Conservation (phyloP, 1,140 invertebrate genomes). For the Saccostrea echinata region DNA sequence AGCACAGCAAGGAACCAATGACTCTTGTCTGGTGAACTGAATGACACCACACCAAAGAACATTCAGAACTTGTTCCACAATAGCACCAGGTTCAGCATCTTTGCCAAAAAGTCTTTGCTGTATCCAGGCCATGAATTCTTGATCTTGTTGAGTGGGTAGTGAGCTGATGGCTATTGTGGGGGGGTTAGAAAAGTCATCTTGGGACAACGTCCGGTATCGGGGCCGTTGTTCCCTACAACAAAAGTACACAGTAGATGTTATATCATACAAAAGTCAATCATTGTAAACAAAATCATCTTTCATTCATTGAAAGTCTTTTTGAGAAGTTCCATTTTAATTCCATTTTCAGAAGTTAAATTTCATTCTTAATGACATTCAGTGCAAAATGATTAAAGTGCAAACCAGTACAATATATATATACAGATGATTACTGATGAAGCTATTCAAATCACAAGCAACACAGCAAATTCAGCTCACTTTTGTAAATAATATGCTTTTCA, state of each 20-base stretch:
- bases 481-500: not conserved
- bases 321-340: no score
- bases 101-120: conserved; percentile 63
- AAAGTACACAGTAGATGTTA: not conserved
- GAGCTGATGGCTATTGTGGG: conserved; percentile 13
- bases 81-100: conserved; percentile 27
- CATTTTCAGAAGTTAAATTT: not conserved
- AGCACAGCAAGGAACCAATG: conserved; percentile 69
- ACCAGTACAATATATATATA: conserved; percentile 8
- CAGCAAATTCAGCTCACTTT: not conserved
- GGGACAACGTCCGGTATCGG: conserved; percentile 29
- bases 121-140: conserved; percentile 65
- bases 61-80: conserved; percentile 63
- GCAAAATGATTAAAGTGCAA: not conserved
- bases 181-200: not conserved
- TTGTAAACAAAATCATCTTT: no score
- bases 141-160: conserved; percentile 61
- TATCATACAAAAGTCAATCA: no score
- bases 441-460: not conserved
- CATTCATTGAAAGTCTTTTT: no score
- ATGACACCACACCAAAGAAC: conserved; percentile 75
- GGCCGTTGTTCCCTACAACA: conserved; percentile 8
- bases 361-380: not conserved
- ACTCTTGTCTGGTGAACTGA: conserved; percentile 67
- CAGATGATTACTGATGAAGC: not conserved